Base-by-base conservation (phyloP, 2,113 vertebrate genomes). In the Carollia perspicillata region DNA sequence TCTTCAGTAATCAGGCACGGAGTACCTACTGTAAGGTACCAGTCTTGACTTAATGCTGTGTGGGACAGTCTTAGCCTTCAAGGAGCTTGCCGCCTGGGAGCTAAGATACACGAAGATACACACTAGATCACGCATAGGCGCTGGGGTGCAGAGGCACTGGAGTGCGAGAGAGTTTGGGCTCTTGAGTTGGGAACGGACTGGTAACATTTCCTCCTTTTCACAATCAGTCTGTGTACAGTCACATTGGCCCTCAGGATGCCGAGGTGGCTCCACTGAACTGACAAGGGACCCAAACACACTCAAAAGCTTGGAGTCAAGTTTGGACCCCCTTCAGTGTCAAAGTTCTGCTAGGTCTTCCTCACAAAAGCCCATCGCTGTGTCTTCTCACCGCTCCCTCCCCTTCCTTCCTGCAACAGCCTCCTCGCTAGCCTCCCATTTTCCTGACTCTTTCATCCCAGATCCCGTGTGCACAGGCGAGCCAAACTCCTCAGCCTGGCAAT, bases 61-160 rank as follows among this genome's bases (percentile, higher is more conserved):
- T 28, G 8, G n/a, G 63, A 33, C n/a, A n/a, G 35, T 6, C 23
- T 20, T 47, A 5, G 23, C 18, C 17, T 49, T 40, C 55, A 30
- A 37, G 55, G 86, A 66, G 33, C 8, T 16, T 13, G 8, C 33
- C 1, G 4, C 26, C 30, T 33, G 55, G 79, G 35, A 63, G 40
- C 47, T 60, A 47, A 96, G 33, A 78, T 6, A 44, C 18, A 1
- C 14, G 7, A 18, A 14, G 42, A 97, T 22, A 75, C 12, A 40
- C 14, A 1, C 22, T 6, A 33, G 22, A 55, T 53, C 0, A 11
- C 2, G 33, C 14, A 13, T 5, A 68, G 44, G 4, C 16, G 10
- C 0, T 33, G 10, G 30, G 77, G 28, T 30, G 17, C 13, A 0
- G 6, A n/a, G 71, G 6, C 11, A 5, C 33, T 0, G 51, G 55